Base-by-base conservation (phyloP, 1,140 invertebrate species). In the Drosophila repleta region DNA sequence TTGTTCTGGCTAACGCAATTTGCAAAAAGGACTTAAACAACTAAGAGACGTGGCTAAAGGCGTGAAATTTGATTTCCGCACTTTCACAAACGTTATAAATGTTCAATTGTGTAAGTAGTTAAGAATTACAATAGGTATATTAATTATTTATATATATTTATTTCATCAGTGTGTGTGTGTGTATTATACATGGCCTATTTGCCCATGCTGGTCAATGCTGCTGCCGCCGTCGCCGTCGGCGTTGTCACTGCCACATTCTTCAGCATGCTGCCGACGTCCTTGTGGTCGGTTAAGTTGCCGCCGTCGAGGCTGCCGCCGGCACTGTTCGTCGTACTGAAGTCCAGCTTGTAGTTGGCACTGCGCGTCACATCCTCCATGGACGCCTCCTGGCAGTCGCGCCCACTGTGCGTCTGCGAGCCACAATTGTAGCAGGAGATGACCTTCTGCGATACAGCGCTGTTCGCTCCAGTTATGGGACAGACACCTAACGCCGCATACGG, bases 281-380 rank as follows among this genome's bases (percentile, higher is more conserved):
- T 84, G 58, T 74, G 68, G 1, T 76, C 67, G 4, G 51, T 8
- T 4, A 35, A 20, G 7, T 24, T 51, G 20, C 41, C 46, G 11
- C 13, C 58, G 32, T 74, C 73, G 17, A 55, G 62, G 11, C 70
- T 65, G 13, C 53, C 53, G 4, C 53, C 52, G 3, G 69, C 45
- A 35, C 56, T 85, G 17, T 67, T 56, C 4, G 79, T 57, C 52
- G 79, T 72, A 61, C 75, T 79, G 21, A 94, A 95, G 80, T 94
- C 94, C 32, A 95, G 90, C 90, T 93, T 94, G 78, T 94, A 95
- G 56, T 93, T 93, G 56, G 94, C 94, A 48, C 93, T 94, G 61
- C 94, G 93, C 8, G 96, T 97, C 87, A 97, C 95, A 91, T 97
- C 96, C 89, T 98, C 97, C 94, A 97, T 97, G 6, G 96, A 96